A percentile compares a stretch with the other conserved stretches of the same genome.
phyloP scores from a whole-genome alignment of 2,888 invertebrate genomes.

The Rhaphigaster nebulosa region DNA sequence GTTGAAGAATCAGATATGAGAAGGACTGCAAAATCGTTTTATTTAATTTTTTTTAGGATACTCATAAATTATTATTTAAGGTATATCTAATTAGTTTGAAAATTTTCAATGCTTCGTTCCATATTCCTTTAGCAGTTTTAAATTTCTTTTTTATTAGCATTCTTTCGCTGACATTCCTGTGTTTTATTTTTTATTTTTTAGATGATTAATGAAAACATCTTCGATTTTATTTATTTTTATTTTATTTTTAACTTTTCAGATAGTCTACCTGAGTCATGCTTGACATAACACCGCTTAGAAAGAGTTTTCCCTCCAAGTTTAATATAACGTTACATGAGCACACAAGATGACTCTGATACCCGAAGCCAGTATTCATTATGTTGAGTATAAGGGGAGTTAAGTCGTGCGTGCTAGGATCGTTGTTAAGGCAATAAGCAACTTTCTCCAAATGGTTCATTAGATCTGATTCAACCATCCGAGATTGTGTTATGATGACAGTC shows the following conservation, averaged over 20 bases:
- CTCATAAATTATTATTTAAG: too few relatives aligned
- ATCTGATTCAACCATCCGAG: constrained; percentile 17
- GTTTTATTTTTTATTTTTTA: too few relatives aligned
- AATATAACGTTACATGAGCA: constrained; percentile 38
- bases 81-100: too few relatives aligned
- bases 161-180: too few relatives aligned
- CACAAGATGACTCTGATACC: constrained; percentile 14
- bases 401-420: constrained; percentile 40
- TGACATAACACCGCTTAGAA: not conserved
- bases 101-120: too few relatives aligned
- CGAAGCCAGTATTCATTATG: constrained; percentile 10
- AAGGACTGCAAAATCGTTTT: too few relatives aligned
- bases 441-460: constrained; percentile 41
- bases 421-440: constrained; percentile 46
- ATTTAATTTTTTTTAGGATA: too few relatives aligned
- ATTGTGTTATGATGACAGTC: constrained; percentile 21
- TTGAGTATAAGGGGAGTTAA: constrained; percentile 23
- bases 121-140: too few relatives aligned
- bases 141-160: too few relatives aligned
- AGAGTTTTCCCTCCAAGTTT: not conserved
- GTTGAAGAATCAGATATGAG: too few relatives aligned
- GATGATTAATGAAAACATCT: too few relatives aligned
- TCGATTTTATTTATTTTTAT: not conserved
- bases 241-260: not conserved
- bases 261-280: not conserved